A percentile compares a stretch with the other conserved stretches of the same genome.
phyloP scores from a whole-genome alignment of 1,140 invertebrate species.

The Danaus melanippus region DNA sequence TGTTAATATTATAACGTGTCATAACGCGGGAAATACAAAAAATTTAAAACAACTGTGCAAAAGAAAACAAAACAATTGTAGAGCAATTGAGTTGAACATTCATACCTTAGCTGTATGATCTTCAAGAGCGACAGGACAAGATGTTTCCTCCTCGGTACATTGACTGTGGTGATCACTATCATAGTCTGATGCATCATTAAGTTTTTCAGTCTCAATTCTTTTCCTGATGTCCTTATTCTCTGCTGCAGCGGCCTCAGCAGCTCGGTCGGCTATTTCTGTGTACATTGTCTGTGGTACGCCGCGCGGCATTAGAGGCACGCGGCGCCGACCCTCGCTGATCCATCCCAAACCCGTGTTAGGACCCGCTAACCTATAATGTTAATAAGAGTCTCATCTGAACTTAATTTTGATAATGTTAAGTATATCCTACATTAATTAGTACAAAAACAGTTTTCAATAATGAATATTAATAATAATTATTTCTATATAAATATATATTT shows the following conservation, averaged over 20 bases:
- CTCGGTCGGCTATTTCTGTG: constrained; percentile 85
- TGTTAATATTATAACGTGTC: no score
- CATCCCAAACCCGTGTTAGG: constrained; percentile 87
- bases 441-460: no score
- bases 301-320: constrained; percentile 85
- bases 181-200: constrained; percentile 14
- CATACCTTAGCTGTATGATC: constrained; percentile 55
- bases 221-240: constrained; percentile 61
- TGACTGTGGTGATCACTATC: no score
- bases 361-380: constrained; percentile 80
- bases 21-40: no score
- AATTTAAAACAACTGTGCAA: no score
- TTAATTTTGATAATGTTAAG: no score
- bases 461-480: no score
- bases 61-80: no score
- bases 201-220: constrained; percentile 50
- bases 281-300: constrained; percentile 87
- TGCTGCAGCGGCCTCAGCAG: constrained; percentile 64
- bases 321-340: constrained; percentile 87
- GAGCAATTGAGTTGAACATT: background rate
- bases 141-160: constrained; percentile 10
- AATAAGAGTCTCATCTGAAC: constrained; percentile 3
- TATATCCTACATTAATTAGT: no score
- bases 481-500: no score
- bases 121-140: constrained; percentile 63